A percentile compares a stretch with the other conserved stretches of the same genome.
These are phyloP conservation scores for Sylvia atricapilla DNA, from an alignment of 2,113 vertebrate genomes.

Conservation along the genomic window DNA sequence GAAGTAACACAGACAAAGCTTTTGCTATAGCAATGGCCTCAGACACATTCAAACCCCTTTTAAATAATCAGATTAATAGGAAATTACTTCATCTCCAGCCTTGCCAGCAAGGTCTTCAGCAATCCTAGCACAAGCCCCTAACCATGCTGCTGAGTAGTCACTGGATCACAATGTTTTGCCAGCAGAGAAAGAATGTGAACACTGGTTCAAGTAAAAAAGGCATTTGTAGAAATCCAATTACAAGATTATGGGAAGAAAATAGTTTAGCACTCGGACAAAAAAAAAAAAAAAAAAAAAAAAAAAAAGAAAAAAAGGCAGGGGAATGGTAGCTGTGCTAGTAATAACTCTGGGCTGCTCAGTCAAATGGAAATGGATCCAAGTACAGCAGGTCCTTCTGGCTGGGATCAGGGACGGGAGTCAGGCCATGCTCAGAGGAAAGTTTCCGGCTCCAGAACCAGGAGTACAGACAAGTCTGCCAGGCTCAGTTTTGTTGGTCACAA, in stretches of 20 bases:
- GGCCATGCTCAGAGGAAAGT: not conserved
- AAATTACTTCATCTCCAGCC: conserved; percentile 32
- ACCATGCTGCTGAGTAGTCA: not conserved
- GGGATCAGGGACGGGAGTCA: not conserved
- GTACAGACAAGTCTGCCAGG: not conserved
- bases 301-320: not conserved
- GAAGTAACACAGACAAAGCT: not conserved
- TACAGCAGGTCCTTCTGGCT: not conserved
- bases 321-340: not conserved
- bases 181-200: conserved; percentile 22
- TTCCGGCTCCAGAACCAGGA: not conserved
- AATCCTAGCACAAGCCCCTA: not conserved
- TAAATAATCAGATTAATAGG: conserved; percentile 48
- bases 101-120: not conserved
- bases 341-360: not conserved
- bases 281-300: not conserved
- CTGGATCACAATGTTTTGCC: conserved; percentile 39
- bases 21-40: not conserved
- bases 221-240: conserved; percentile 50
- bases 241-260: conserved; percentile 48
- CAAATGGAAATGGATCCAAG: not conserved
- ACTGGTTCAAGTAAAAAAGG: not conserved
- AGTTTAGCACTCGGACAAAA: conserved; percentile 1
- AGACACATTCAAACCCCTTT: conserved; percentile 16
- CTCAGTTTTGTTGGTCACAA: not conserved